Conservation (phyloP, 1,140 invertebrate species). For the Cardiocondyla obscurior region DNA sequence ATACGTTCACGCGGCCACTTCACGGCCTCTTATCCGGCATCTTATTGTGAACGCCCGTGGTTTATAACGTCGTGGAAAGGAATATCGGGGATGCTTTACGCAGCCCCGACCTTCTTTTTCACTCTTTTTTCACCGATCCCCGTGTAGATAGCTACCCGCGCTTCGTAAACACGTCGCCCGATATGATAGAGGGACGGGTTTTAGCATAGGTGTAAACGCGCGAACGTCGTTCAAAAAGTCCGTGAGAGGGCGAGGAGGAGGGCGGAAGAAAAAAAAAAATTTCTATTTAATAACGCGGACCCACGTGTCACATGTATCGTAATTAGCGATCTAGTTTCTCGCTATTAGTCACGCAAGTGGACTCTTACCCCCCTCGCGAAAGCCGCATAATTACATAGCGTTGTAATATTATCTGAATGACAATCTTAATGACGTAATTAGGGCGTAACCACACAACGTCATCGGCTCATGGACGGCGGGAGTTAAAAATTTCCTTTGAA, state of each 20-base stretch:
- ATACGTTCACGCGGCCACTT: slow-evolving; percentile 52
- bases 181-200: slow-evolving; percentile 17
- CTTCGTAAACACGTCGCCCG: slow-evolving; percentile 33
- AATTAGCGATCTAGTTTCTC: background rate
- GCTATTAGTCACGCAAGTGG: slow-evolving; percentile 16
- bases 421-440: slow-evolving; percentile 45
- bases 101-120: background rate
- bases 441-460: background rate
- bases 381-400: slow-evolving; percentile 23
- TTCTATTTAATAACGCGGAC: slow-evolving; percentile 20
- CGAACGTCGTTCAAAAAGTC: background rate
- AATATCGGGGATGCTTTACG: slow-evolving; percentile 27
- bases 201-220: slow-evolving; percentile 47
- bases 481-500: background rate
- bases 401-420: slow-evolving; percentile 40
- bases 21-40: slow-evolving; percentile 56
- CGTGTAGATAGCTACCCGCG: slow-evolving; percentile 37
- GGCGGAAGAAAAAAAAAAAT: too few species aligned
- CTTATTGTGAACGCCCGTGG: slow-evolving; percentile 50
- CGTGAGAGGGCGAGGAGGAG: too few species aligned
- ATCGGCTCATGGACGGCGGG: background rate
- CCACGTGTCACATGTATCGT: background rate
- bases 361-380: background rate
- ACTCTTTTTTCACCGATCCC: slow-evolving; percentile 29
- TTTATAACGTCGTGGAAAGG: slow-evolving; percentile 41